Percentiles rank a stretch among this genome's conserved stretches.
These are phyloP conservation scores for Ophthalmolycus amberensis DNA, from an alignment of 2,113 vertebrate genomes.

Conservation along the genomic window DNA sequence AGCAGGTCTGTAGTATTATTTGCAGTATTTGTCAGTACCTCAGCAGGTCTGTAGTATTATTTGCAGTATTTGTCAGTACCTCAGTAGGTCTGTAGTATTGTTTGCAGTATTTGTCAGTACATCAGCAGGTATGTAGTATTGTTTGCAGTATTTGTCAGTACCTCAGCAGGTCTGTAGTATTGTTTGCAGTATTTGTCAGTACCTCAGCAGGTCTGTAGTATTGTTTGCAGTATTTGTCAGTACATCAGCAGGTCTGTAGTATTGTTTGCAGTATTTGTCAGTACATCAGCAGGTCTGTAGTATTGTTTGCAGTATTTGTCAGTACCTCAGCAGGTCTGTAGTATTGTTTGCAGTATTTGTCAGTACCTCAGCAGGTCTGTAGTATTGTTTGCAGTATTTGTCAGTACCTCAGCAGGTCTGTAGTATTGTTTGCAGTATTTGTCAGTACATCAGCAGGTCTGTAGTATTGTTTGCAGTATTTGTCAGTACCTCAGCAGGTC, in stretches of 20 bases:
- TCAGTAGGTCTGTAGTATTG: slow-evolving; percentile 87
- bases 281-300: slow-evolving; percentile 90
- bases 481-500: slow-evolving; percentile 87
- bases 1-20: background rate
- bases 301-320: slow-evolving; percentile 57
- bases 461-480: slow-evolving; percentile 76
- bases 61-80: slow-evolving; percentile 75
- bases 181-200: slow-evolving; percentile 29
- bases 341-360: slow-evolving; percentile 62
- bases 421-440: slow-evolving; percentile 76
- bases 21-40: slow-evolving; percentile 78
- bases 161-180: slow-evolving; percentile 89
- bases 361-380: slow-evolving; percentile 87
- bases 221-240: background rate
- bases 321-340: slow-evolving; percentile 89
- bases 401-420: slow-evolving; percentile 87
- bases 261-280: slow-evolving; percentile 47
- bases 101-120: slow-evolving; percentile 72
- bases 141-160: slow-evolving; percentile 62
- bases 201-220: slow-evolving; percentile 91
- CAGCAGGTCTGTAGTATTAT: slow-evolving; percentile 86
- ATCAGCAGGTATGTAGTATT: slow-evolving; percentile 88
- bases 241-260: slow-evolving; percentile 90
- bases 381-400: slow-evolving; percentile 74
- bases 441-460: slow-evolving; percentile 87